These are phyloP conservation scores for Turdus rufiventris DNA, from an alignment of 2,113 vertebrate genomes.

Conservation along the genomic window DNA sequence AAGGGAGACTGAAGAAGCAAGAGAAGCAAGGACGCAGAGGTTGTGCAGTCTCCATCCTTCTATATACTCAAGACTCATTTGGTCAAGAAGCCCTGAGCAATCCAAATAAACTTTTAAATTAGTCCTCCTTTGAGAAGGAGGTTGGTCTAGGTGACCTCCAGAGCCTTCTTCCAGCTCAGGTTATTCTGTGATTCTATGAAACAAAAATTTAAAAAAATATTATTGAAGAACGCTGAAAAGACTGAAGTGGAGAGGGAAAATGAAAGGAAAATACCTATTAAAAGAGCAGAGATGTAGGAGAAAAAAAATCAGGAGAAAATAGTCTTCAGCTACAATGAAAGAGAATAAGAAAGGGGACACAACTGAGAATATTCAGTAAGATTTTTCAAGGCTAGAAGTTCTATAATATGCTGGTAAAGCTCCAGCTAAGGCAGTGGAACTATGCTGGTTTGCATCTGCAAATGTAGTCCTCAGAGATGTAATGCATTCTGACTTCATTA, in stretches of 20 bases:
- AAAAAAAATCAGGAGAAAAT: neutral
- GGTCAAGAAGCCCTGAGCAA: neutral
- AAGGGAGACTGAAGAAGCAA: accelerated
- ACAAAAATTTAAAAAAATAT: neutral
- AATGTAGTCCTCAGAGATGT: neutral
- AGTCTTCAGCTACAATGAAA: neutral
- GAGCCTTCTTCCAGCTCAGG: neutral
- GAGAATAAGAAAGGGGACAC: neutral
- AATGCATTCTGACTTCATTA: slow-evolving; percentile 34
- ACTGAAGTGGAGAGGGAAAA: neutral
- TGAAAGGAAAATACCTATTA: neutral
- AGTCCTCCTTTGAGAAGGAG: neutral
- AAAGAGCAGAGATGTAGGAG: neutral
- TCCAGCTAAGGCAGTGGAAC: neutral
- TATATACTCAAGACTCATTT: neutral
- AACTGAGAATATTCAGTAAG: neutral
- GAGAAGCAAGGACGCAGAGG: neutral
- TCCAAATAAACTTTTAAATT: neutral
- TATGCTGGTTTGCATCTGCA: neutral
- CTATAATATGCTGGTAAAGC: neutral
- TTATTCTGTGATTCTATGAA: neutral
- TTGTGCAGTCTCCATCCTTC: neutral
- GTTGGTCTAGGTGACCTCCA: neutral
- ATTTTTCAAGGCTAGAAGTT: neutral
- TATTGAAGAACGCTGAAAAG: neutral